Conservation (phyloP, 92 coral and sea anemone genomes). For the Actinernus sp. region DNA sequence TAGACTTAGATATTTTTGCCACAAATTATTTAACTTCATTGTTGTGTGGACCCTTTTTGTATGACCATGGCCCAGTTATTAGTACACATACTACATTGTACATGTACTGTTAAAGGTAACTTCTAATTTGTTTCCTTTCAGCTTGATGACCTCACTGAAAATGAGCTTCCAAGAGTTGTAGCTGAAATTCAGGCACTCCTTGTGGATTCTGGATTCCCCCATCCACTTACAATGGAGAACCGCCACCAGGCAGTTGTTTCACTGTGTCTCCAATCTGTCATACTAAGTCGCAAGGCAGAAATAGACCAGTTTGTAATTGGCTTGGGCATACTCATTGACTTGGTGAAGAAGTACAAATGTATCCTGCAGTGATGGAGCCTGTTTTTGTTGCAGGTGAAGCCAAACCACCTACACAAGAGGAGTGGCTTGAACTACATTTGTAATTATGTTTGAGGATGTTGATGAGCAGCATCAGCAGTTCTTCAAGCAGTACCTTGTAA, state of each 20-base stretch:
- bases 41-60: too few species aligned
- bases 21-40: too few species aligned
- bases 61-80: too few species aligned
- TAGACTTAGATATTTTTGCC: too few species aligned
- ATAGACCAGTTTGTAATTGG: too few species aligned
- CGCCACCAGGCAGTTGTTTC: slow-evolving; percentile 15
- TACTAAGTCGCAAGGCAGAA: slow-evolving; percentile 25
- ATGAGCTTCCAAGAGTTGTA: slow-evolving; percentile 1
- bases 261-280: slow-evolving; percentile 26
- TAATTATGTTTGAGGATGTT: slow-evolving; percentile 25
- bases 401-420: slow-evolving; percentile 26
- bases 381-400: slow-evolving; percentile 16
- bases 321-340: slow-evolving; percentile 23
- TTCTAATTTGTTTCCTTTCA: too few species aligned
- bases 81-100: too few species aligned
- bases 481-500: slow-evolving; percentile 26
- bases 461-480: slow-evolving; percentile 6
- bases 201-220: slow-evolving; percentile 9
- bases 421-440: slow-evolving; percentile 12
- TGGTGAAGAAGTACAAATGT: background rate
- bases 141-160: too few species aligned
- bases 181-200: slow-evolving; percentile 2
- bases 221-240: slow-evolving; percentile 7
- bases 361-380: slow-evolving; percentile 17
- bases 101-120: too few species aligned